A percentile compares a stretch with the other conserved stretches of the same genome.
Evolutionary conservation across 2,113 vertebrate species (phyloP).

Genomic region (Empidonax traillii): DNA sequence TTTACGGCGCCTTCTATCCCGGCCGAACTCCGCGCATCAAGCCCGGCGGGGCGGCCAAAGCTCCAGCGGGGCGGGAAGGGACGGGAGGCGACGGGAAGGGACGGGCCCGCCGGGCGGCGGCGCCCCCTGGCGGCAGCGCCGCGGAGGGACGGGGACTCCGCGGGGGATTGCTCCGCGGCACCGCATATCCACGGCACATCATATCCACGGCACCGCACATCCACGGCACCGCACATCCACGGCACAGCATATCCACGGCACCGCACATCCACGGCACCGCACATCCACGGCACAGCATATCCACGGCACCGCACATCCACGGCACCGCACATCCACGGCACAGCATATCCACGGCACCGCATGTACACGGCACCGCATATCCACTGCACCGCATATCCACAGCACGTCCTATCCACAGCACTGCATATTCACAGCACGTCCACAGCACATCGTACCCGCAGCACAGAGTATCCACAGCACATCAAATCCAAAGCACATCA

Average conservation of each 20-base stretch:
- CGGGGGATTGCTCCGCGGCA: neutral
- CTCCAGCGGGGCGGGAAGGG: neutral
- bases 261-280: too few relatives aligned
- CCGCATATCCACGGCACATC: too few relatives aligned
- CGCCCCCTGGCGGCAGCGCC: slow-evolving; percentile 59
- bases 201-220: too few relatives aligned
- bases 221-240: too few relatives aligned
- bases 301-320: too few relatives aligned
- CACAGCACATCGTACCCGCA: neutral
- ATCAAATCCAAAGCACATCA: neutral
- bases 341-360: too few relatives aligned
- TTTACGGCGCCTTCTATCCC: neutral
- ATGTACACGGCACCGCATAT: too few relatives aligned
- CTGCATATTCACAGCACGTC: too few relatives aligned
- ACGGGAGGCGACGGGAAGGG: neutral
- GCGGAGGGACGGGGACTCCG: neutral
- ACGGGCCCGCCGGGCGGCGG: neutral
- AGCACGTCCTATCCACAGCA: neutral
- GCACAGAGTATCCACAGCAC: neutral
- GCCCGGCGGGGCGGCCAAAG: neutral
- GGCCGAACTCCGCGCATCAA: neutral
- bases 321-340: too few relatives aligned
- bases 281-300: too few relatives aligned
- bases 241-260: too few relatives aligned
- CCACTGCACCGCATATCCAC: neutral